Conservation (phyloP, 2,797 vertebrate species). For the Petrocephalus schoutedeni region DNA sequence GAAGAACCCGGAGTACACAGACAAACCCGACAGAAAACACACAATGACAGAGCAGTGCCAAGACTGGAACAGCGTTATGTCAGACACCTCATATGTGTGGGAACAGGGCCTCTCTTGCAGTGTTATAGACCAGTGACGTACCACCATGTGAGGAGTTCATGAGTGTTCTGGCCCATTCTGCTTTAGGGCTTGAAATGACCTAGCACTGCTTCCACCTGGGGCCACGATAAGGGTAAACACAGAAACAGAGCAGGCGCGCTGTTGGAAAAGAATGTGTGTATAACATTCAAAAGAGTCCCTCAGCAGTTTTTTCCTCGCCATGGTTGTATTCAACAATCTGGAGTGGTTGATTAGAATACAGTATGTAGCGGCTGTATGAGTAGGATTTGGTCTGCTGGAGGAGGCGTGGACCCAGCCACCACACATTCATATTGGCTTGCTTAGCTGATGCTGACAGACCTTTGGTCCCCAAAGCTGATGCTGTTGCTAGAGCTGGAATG, state of each 20-base stretch:
- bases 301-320: not conserved
- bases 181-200: not conserved
- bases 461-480: not conserved
- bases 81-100: not conserved
- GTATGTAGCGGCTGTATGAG: not conserved
- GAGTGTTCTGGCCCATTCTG: not conserved
- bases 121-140: not conserved
- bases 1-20: not conserved
- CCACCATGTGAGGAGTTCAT: not conserved
- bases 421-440: not conserved
- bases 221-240: not conserved
- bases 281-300: not conserved
- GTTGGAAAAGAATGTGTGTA: not conserved
- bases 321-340: not conserved
- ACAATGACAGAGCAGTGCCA: not conserved
- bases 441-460: not conserved
- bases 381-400: too few relatives aligned
- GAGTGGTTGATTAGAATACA: not conserved
- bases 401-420: not conserved
- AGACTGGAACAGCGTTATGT: not conserved
- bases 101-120: not conserved
- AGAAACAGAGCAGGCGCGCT: not conserved
- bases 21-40: not conserved
- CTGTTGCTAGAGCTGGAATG: not conserved
- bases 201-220: not conserved